A percentile compares a stretch with the other conserved stretches of the same genome.
These are phyloP conservation scores for Portevinia maculata DNA, from an alignment of 2,888 invertebrate species.

Conservation along the genomic window DNA sequence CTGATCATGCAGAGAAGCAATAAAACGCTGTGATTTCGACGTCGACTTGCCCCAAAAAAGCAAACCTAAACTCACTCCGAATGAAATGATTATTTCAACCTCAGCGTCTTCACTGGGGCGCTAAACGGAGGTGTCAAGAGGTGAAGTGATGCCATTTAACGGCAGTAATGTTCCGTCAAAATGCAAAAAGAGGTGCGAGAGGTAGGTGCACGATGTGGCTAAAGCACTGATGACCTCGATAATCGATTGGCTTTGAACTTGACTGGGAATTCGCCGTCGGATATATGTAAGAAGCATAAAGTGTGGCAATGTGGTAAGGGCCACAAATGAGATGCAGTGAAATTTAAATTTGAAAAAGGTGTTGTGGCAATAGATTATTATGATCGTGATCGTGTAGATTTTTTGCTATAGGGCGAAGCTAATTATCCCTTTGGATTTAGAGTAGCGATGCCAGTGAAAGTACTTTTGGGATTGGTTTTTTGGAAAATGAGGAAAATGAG, in stretches of 20 bases:
- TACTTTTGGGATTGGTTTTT: neutral
- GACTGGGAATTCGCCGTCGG: slow-evolving; percentile 6
- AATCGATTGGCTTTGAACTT: slow-evolving; percentile 38
- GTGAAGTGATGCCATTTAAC: slow-evolving; percentile 57
- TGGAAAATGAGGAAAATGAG: neutral
- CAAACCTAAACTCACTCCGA: slow-evolving; percentile 18
- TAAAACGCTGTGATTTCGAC: slow-evolving; percentile 15
- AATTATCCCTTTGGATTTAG: neutral
- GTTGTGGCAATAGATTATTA: neutral
- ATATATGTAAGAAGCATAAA: neutral
- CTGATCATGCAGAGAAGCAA: slow-evolving; percentile 36
- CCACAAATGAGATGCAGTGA: slow-evolving; percentile 4
- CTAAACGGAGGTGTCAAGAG: slow-evolving; percentile 51
- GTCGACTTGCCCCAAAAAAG: slow-evolving; percentile 36
- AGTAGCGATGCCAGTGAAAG: neutral
- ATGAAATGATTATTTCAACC: slow-evolving; percentile 58
- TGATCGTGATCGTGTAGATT: neutral
- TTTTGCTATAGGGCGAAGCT: neutral
- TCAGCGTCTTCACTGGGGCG: slow-evolving; percentile 35
- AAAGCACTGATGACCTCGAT: slow-evolving; percentile 56
- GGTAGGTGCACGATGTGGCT: slow-evolving; percentile 20
- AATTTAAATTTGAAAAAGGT: neutral
- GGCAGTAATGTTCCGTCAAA: slow-evolving; percentile 36
- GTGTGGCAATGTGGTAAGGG: neutral
- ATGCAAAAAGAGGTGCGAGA: slow-evolving; percentile 27